Evolutionary conservation across 2,888 invertebrate species (phyloP).

Genomic region (Scaptomyza tumidula): DNA sequence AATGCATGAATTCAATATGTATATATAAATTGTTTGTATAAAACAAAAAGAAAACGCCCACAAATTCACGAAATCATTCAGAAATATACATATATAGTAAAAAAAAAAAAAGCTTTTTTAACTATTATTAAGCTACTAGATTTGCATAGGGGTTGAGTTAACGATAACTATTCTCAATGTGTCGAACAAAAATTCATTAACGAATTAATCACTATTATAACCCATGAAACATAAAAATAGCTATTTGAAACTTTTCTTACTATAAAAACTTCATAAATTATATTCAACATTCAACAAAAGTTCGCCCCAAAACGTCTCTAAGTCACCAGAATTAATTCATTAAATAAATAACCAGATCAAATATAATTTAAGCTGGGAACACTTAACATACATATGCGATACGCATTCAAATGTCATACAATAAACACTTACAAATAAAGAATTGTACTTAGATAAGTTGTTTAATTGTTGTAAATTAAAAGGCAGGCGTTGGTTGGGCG

Average conservation of each 20-base stretch:
- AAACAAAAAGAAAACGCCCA: conserved; percentile 32
- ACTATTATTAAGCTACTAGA: too few species aligned
- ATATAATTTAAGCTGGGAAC: conserved; percentile 6
- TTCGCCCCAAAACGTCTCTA: not conserved
- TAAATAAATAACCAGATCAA: conserved; percentile 2
- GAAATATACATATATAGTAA: too few species aligned
- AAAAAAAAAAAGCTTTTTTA: too few species aligned
- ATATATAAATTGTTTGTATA: not conserved
- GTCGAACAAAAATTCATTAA: too few species aligned
- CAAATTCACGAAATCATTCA: not conserved
- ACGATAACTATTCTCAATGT: too few species aligned
- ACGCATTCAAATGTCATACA: not conserved
- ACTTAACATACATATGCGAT: not conserved
- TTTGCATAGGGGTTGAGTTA: too few species aligned
- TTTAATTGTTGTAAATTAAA: conserved; percentile 19
- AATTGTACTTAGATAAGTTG: conserved; percentile 31
- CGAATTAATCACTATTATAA: too few species aligned
- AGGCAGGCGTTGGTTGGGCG: conserved; percentile 27
- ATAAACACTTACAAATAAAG: conserved; percentile 47
- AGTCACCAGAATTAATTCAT: not conserved
- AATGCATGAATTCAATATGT: conserved; percentile 9
- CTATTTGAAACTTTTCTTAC: too few species aligned
- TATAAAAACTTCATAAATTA: too few species aligned
- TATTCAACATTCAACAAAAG: not conserved
- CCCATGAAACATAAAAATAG: too few species aligned